Base-by-base conservation (phyloP, 2,113 vertebrate species). In the Physeter macrocephalus region DNA sequence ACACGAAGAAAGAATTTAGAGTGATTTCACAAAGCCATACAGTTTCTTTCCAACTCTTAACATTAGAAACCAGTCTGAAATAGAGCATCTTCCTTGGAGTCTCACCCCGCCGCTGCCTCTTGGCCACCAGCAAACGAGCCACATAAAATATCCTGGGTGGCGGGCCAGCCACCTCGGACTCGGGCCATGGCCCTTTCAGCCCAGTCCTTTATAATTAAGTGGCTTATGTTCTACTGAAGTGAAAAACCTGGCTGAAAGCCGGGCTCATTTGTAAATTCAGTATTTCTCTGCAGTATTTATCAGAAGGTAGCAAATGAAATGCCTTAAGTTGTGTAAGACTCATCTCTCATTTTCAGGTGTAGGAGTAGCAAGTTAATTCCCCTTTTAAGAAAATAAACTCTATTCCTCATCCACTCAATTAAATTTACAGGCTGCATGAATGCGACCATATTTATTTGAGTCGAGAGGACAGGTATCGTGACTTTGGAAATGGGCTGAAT, bases 31-130 rank as follows among this genome's bases (percentile, higher is more conserved):
- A 64, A 27, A 41, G 62, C 8, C 52, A 69, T 0, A 18, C 4
- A 2, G 14, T 21, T 9, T 64, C 77, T 59, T 62, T 36, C 12
- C 20, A 23, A 11, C 34, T 66, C 39, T 54, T 23, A 36, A n/a
- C 17, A 34, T 17, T 0, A 74, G 34, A 64, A 52, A 15, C 25
- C 57, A 64, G 64, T 15, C 39, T 69, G 39, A 80, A 31, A 27
- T 0, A 46, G 34, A 20, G 23, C 17, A 0, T 1, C 36, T 15
- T 59, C 17, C 12, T 5, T 2, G 0, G 64, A 92, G 78, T 1
- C 77, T 27, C 6, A 2, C 39, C n/a, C 15, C 21, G 9, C 3
- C 6, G 39, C 31, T n/a, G 66, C 75, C 10, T 87, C 39, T 13
- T 0, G 3, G 74, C 52, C 23, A 11, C 66, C 27, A 2, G 43